Evolutionary conservation across 2,113 vertebrate genomes (phyloP).

Genomic region (Erpornis zantholeuca): DNA sequence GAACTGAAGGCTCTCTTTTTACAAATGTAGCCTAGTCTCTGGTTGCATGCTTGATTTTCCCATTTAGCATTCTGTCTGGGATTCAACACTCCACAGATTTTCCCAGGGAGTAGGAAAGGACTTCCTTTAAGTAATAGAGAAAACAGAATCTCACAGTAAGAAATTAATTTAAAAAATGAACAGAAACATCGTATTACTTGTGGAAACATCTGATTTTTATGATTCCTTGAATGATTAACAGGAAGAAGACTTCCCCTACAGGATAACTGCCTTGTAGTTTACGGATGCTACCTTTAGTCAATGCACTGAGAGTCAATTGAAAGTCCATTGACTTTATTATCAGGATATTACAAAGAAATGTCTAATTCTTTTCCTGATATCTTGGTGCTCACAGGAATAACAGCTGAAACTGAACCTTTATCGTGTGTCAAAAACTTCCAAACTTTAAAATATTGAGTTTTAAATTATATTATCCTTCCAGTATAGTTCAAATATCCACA

Average conservation of each 20-base stretch:
- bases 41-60: constrained; percentile 81
- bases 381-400: background rate
- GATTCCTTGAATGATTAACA: background rate
- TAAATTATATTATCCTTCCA: background rate
- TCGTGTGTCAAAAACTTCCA: background rate
- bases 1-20: constrained; percentile 77
- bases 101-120: constrained; percentile 80
- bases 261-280: background rate
- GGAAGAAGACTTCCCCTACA: background rate
- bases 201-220: background rate
- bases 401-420: background rate
- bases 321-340: background rate
- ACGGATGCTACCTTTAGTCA: background rate
- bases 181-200: background rate
- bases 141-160: background rate
- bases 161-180: background rate
- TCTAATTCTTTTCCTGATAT: background rate
- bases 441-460: background rate
- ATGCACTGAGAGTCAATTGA: background rate
- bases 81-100: constrained; percentile 83
- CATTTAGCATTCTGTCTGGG: constrained; percentile 84
- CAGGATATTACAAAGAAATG: background rate
- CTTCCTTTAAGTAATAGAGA: constrained; percentile 75
- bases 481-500: background rate
- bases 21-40: constrained; percentile 89